These are phyloP conservation scores for Epizoanthus rinbou DNA, from an alignment of 92 coral and sea anemone genomes.

Conservation along the genomic window DNA sequence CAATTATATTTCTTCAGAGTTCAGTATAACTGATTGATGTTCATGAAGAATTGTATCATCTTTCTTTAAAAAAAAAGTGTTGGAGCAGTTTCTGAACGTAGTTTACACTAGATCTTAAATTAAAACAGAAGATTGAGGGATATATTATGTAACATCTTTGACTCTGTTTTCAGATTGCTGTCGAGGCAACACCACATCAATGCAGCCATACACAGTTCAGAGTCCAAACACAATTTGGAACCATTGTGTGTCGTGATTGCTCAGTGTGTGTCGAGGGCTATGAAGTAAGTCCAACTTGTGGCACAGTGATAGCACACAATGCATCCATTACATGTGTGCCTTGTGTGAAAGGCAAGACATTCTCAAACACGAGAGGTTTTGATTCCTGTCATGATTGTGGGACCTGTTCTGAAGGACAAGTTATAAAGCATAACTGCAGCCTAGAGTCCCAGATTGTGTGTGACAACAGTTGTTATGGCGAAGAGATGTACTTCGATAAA, in stretches of 20 bases:
- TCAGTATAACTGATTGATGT: no score
- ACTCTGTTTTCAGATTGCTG: neutral
- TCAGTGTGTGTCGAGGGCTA: slow-evolving; percentile 42
- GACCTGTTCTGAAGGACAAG: slow-evolving; percentile 57
- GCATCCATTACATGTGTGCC: slow-evolving; percentile 42
- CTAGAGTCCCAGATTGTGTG: slow-evolving; percentile 54
- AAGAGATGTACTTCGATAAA: slow-evolving; percentile 51
- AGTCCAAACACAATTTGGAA: slow-evolving; percentile 37
- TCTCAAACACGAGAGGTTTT: slow-evolving; percentile 45
- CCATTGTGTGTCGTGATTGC: slow-evolving; percentile 49
- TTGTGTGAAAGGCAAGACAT: slow-evolving; percentile 54
- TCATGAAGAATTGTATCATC: no score
- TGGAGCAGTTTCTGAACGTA: no score
- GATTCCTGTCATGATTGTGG: slow-evolving; percentile 62
- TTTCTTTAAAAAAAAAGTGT: no score
- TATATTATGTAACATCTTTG: no score
- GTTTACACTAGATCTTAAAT: no score
- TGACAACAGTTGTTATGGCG: slow-evolving; percentile 42
- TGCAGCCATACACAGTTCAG: slow-evolving; percentile 24
- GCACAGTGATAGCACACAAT: slow-evolving; percentile 30
- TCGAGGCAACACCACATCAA: neutral
- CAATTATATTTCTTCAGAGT: no score
- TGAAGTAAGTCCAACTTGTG: slow-evolving; percentile 70
- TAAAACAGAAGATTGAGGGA: no score
- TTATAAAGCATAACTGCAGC: slow-evolving; percentile 51